Evolutionary conservation across 37 sponge, comb jelly and placozoan species (phyloP), one percentile per base, ranked within the genome.

Genomic region (Eunapius fragilis): DNA sequence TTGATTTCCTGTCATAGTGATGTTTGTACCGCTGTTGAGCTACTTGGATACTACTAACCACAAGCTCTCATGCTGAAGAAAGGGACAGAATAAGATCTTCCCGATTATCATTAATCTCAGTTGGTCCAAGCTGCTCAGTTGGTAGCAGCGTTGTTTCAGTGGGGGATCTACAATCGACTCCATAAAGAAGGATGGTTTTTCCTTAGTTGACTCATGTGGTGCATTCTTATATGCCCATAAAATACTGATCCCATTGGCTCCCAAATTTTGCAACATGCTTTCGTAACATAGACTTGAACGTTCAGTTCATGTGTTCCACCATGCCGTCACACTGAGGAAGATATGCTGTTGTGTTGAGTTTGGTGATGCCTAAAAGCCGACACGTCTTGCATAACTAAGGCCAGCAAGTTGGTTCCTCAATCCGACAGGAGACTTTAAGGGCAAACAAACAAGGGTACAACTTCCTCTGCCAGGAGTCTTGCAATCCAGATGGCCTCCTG

Each of bases 391-490:
- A 87, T 81, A n/a, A 87, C 35, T 76, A 74, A 71, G 3, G 88
- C 81, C 35, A 87, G 33, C 69, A 87, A 28, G 38, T 88, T 88
- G 2, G 88, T 36, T 48, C 89, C 89, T 12, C 80, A 73, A 33
- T 91, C 83, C 0, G 91, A 91, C 17, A 91, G 80, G 3, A 91
- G 48, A 7, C 87, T 69, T 25, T 86, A 81, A 25, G 87, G 83
- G 6, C 86, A 74, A 67, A 83, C 91, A 86, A 28, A 86, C 31
- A 91, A 33, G 12, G 91, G 91, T 0, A 86, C 74, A 22, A 91
- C 79, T 32, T 86, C 81, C 27, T 91, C 79, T 0, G 28, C 84
- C 19, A 89, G 47, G 13, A 88, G 84, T 27, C 37, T 30, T 4
- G 73, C 74, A 25, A 84, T 75, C 19, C 83, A 25, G 4, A 25